Evolutionary conservation across 1,140 invertebrate genomes (phyloP), one percentile per base, ranked within the genome.

Genomic region (Eufriesea mexicana): DNA sequence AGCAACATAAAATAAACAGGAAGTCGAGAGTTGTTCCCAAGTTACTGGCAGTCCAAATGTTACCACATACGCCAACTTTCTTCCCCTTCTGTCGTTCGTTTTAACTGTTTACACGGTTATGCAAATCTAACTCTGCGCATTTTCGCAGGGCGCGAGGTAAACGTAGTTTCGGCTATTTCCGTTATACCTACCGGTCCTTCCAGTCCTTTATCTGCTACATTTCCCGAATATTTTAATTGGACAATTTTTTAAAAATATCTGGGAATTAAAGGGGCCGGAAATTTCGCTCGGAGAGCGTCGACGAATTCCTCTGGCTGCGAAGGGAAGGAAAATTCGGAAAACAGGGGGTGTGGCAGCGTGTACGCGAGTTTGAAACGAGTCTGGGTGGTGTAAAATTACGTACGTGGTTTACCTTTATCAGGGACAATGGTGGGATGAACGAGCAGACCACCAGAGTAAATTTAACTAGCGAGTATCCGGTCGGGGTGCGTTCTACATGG

Each of bases 1-100:
- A 49, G 28, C 74, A n/a, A 54, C 57, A 45, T 77, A 83, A 78
- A 83, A 77, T 78, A 78, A 78, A 71, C 81, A 71, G 66, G 35
- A 59, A 82, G 73, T 67, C 72, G 35, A 9, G 18, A 25, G 16
- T 7, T 45, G 72, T 51, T 28, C n/a, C 14, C 73, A 51, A 76
- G 73, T 55, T 76, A 20, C 45, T 14, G 49, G 42, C 45, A 49
- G 35, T 55, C 79, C 61, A 76, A 74, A 49, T 75, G 72, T 51
- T 66, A 25, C 28, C 55, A 14, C 23, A 35, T 71, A 28, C 57
- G 35, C 12, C 23, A 76, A 55, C 5, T 55, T 78, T 55, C 35
- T 12, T 35, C 16, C 61, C 2, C 47, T 16, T 42, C 61, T 77
- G 51, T 59, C 42, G 25, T 42, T 25, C 5, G 2, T 12, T 25